These are phyloP conservation scores for Pantala flavescens DNA, from an alignment of 1,140 invertebrate genomes.

Conservation along the genomic window DNA sequence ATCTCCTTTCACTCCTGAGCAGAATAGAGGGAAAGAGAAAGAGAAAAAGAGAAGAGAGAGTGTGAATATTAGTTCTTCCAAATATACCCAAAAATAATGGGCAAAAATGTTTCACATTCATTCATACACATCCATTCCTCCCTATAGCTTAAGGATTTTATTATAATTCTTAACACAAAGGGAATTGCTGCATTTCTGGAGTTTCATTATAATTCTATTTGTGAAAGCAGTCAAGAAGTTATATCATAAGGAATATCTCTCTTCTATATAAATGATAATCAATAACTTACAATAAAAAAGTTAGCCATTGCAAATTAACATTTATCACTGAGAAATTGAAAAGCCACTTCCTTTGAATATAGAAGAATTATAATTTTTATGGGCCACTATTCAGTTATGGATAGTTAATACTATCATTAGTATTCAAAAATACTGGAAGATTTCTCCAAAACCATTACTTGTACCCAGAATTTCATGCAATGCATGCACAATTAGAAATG, in stretches of 20 bases:
- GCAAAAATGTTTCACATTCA: not conserved
- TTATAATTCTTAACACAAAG: not conserved
- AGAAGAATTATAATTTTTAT: not conserved
- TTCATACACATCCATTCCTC: not conserved
- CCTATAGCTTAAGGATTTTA: not conserved
- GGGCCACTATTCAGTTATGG: not conserved
- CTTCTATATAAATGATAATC: not conserved
- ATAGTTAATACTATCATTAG: too few relatives aligned
- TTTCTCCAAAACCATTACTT: not conserved
- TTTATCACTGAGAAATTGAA: not conserved
- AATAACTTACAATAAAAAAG: not conserved
- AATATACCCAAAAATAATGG: not conserved
- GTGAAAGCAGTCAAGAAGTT: not conserved
- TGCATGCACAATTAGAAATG: not conserved
- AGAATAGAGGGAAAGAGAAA: constrained; percentile 5
- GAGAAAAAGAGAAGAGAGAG: constrained; percentile 1
- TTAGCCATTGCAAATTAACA: not conserved
- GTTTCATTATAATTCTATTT: not conserved
- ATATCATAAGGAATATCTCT: not conserved
- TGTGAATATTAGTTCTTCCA: not conserved
- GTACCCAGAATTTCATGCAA: not conserved
- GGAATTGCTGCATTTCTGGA: not conserved
- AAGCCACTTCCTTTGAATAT: too few relatives aligned
- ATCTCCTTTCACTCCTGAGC: not conserved
- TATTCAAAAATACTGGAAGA: too few relatives aligned